A percentile compares a stretch with the other conserved stretches of the same genome.
These are phyloP conservation scores for cattle (Bos taurus) DNA, from an alignment of 2,113 vertebrate genomes.

Conservation along the genomic window ARS-UCD2.0 NC_037339.1:64162001-64162500, in stretches of 20 bases:
- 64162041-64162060: not conserved
- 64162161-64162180: not conserved
- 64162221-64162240: not conserved
- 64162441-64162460: too few species aligned
- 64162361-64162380: not conserved
- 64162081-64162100: not conserved
- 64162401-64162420: too few species aligned
- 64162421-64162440: too few species aligned
- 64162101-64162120: not conserved
- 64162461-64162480: too few species aligned
- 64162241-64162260: accelerated
- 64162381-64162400: not conserved
- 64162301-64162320: not conserved
- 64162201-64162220: not conserved
- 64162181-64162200: not conserved
- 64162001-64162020: not conserved
- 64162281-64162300: not conserved
- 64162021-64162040: not conserved
- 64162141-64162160: not conserved
- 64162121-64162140: not conserved
- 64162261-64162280: not conserved
- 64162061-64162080: not conserved
- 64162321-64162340: not conserved
- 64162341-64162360: not conserved
- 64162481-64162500: too few species aligned